Evolutionary conservation across 2,797 vertebrate genomes (phyloP).

Genomic region (Aplochiton taeniatus): DNA sequence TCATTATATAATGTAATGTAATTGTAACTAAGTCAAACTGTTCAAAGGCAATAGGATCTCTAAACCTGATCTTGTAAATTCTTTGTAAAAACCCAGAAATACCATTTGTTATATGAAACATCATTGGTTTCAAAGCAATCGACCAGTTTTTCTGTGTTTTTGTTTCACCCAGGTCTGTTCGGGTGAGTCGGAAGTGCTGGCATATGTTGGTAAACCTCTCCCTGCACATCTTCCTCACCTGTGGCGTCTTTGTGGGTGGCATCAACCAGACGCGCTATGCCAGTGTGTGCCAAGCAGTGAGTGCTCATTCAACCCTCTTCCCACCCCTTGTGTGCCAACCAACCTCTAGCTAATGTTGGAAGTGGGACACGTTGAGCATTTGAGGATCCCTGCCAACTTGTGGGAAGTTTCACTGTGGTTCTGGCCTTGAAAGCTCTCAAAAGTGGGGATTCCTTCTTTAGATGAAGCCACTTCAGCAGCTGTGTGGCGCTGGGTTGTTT

Average conservation of each 20-base stretch:
- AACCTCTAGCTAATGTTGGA: conserved; percentile 11
- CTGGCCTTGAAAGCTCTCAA: not conserved
- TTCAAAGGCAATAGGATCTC: no score
- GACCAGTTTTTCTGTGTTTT: conserved; percentile 1
- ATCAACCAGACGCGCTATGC: conserved; percentile 88
- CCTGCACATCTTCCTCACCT: conserved; percentile 91
- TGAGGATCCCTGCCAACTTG: conserved; percentile 26
- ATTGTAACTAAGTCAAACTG: no score
- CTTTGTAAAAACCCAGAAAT: no score
- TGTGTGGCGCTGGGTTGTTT: conserved; percentile 27
- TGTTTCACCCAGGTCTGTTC: conserved; percentile 79
- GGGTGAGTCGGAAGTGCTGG: conserved; percentile 95
- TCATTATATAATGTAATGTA: no score
- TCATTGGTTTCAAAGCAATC: no score
- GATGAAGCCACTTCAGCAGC: conserved; percentile 31
- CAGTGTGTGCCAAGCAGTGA: conserved; percentile 94
- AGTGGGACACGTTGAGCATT: conserved; percentile 22
- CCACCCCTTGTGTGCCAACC: not conserved
- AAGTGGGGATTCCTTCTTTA: conserved; percentile 23
- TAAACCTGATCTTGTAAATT: no score
- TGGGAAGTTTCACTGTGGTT: conserved; percentile 21
- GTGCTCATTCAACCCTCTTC: conserved; percentile 49
- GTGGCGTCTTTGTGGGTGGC: conserved; percentile 88
- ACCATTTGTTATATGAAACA: no score
- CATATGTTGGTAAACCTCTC: conserved; percentile 97